phyloP scores from a whole-genome alignment of 2,888 invertebrate genomes.

The Melanargia galathea region DNA sequence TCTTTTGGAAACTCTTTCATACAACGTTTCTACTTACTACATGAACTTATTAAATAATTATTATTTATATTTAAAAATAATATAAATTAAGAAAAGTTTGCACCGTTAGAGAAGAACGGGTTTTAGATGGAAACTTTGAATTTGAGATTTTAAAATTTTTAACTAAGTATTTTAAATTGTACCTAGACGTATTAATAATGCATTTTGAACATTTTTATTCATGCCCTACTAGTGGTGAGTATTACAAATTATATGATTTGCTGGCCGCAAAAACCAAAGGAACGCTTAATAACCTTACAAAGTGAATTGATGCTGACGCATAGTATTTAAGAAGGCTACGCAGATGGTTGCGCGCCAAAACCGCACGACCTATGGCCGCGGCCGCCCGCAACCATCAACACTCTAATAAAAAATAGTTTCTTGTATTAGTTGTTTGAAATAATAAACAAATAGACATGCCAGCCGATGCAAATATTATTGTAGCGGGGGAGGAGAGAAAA shows the following conservation, averaged over 20 bases:
- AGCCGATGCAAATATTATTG: conserved; percentile 73
- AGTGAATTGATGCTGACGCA: conserved; percentile 67
- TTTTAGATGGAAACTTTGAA: too few species aligned
- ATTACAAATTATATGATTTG: conserved; percentile 33
- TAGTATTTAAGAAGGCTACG: conserved; percentile 76
- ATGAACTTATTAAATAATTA: too few species aligned
- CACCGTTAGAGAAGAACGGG: too few species aligned
- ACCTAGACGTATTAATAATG: too few species aligned
- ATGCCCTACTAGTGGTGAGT: conserved; percentile 17
- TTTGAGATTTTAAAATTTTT: too few species aligned
- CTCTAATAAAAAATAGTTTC: conserved; percentile 23
- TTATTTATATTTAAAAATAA: too few species aligned
- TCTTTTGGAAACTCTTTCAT: too few species aligned
- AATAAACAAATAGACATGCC: conserved; percentile 64
- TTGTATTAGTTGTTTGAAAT: conserved; percentile 38
- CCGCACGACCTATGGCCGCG: conserved; percentile 60
- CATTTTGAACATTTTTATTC: not conserved
- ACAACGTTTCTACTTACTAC: too few species aligned
- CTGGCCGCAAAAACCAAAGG: conserved; percentile 36
- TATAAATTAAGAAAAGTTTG: too few species aligned
- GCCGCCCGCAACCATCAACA: conserved; percentile 57
- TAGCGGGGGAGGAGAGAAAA: conserved; percentile 58
- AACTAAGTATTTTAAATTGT: too few species aligned
- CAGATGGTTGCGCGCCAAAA: conserved; percentile 64
- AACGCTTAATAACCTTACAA: conserved; percentile 62